Conservation (phyloP, 2,888 invertebrate genomes). For the Salpingus planirostris region DNA sequence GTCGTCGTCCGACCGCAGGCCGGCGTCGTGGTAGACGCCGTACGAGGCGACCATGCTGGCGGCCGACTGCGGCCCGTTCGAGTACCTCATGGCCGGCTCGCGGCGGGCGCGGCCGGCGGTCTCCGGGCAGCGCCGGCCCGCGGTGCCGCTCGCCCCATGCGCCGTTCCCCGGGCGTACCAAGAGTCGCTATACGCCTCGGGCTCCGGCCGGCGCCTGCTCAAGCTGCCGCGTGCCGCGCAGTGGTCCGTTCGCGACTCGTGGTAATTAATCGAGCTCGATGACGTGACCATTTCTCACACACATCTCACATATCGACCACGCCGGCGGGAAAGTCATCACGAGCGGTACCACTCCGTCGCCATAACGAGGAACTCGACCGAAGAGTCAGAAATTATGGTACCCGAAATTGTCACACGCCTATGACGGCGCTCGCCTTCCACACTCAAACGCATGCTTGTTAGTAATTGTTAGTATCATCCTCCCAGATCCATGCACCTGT, state of each 20-base stretch:
- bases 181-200: conserved; percentile 33
- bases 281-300: conserved; percentile 24
- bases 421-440: too few relatives aligned
- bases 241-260: conserved; percentile 17
- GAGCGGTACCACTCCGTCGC: too few relatives aligned
- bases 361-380: too few relatives aligned
- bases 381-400: too few relatives aligned
- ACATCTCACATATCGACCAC: conserved; percentile 4
- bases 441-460: too few relatives aligned
- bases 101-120: conserved; percentile 6
- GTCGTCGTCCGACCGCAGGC: conserved; percentile 27
- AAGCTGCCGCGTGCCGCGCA: conserved; percentile 17
- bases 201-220: conserved; percentile 16
- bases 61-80: conserved; percentile 29
- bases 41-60: conserved; percentile 40
- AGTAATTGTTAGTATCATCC: too few relatives aligned
- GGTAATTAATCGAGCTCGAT: conserved; percentile 22
- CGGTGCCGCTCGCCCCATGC: conserved; percentile 10
- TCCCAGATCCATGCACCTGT: too few relatives aligned
- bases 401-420: too few relatives aligned
- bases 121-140: conserved; percentile 13
- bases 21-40: conserved; percentile 38
- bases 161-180: conserved; percentile 31
- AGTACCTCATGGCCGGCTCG: conserved; percentile 24
- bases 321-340: not conserved